A percentile compares a stretch with the other conserved stretches of the same genome.
Conservation (phyloP, 1,140 invertebrate genomes). For the Dendrolimus punctatus region DNA sequence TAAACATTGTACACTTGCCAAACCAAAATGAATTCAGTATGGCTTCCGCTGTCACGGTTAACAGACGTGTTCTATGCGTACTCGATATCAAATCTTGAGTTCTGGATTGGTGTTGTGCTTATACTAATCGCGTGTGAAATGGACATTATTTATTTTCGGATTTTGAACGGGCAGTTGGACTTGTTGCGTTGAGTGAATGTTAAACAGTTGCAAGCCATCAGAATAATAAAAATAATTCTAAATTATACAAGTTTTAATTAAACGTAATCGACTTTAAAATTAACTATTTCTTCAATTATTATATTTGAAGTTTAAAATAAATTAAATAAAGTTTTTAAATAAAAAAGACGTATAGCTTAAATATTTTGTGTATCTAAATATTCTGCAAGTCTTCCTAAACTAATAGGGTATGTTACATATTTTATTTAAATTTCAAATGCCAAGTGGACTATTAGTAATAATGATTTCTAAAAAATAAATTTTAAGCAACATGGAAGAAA, state of each 20-base stretch:
- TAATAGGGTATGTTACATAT: too few species aligned
- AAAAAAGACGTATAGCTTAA: too few species aligned
- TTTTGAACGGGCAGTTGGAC: constrained; percentile 31
- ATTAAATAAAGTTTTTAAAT: background rate
- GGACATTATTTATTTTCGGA: constrained; percentile 64
- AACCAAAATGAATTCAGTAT: constrained; percentile 52
- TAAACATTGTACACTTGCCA: constrained; percentile 4
- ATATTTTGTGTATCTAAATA: too few species aligned
- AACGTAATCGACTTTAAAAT: background rate
- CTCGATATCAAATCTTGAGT: constrained; percentile 57
- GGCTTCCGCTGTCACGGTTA: constrained; percentile 29
- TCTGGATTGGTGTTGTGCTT: constrained; percentile 60
- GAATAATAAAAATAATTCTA: background rate
- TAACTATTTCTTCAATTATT: constrained; percentile 1
- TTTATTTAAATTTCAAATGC: too few species aligned
- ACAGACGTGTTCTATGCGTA: constrained; percentile 32
- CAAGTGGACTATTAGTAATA: too few species aligned
- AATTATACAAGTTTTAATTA: background rate
- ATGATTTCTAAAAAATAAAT: too few species aligned
- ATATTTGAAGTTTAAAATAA: constrained; percentile 1
- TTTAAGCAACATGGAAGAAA: too few species aligned
- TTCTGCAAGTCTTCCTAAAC: too few species aligned
- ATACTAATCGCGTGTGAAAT: constrained; percentile 66
- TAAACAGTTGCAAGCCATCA: constrained; percentile 6
- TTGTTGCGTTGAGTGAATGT: constrained; percentile 1